Base-by-base conservation (phyloP, 2,113 vertebrate genomes). In the Nestor notabilis region DNA sequence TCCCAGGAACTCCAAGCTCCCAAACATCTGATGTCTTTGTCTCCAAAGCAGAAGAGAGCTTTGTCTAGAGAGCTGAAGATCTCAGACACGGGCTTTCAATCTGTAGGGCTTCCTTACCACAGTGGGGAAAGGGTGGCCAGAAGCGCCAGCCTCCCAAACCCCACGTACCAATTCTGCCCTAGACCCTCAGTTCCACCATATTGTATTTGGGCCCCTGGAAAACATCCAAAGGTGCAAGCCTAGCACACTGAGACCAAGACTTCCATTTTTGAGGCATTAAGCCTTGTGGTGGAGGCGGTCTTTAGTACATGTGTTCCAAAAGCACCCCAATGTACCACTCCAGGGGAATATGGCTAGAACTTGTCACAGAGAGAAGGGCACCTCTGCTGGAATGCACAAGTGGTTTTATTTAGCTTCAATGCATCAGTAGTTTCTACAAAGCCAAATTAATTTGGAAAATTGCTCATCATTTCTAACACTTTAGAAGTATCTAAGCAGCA, bases 171-270 rank as follows among this genome's bases (percentile, higher is more conserved):
- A 24, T 4, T 33, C 41, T 63, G 31, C 31, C 35, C 13, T 15
- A 50, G 61, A 64, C 56, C 12, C 5, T 55, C 56, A 55, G 17
- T 55, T 17, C 19, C 33, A 41, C 14, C 19, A 6, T 4, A 49
- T 3, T 18, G 27, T 5, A 6, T 1, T 4, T 17, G 43, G 52
- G 33, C 16, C n/a, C 24, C 28, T 16, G 17, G 43, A 24, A 76
- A 66, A 78, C 33, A 23, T 18, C 41, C 29, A 39, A 46, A 37
- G 39, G 7, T 39, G 56, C 52, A 13, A 13, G n/a, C 9, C 52
- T 7, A 2, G 16, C 0, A 4, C 2, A 0, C 6, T 0, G 0
- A 43, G 27, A 27, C 25, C 25, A 60, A 0, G 0, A 19, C n/a
- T 56, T 65, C 64, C 28, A 31, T 24, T 43, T 58, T 1, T 0